phyloP scores from a whole-genome alignment of 1,140 invertebrate genomes.

The Penaeus indicus region DNA sequence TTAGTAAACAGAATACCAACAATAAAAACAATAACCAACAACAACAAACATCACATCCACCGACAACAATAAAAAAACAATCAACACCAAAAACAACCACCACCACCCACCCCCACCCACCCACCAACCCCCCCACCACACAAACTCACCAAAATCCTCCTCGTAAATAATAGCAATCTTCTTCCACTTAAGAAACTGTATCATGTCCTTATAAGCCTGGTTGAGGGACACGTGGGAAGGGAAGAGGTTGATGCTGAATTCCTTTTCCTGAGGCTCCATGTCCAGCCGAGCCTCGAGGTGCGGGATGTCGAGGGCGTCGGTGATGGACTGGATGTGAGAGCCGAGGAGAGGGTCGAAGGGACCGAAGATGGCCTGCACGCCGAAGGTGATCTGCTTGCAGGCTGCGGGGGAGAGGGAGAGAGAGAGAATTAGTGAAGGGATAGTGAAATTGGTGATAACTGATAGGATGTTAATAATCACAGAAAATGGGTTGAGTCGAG shows the following conservation, averaged over 20 bases:
- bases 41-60: too few species aligned
- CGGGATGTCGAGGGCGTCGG: conserved; percentile 88
- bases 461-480: too few species aligned
- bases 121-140: too few species aligned
- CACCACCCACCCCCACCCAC: neutral
- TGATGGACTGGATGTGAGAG: conserved; percentile 89
- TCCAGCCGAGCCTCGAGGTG: conserved; percentile 82
- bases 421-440: too few species aligned
- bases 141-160: conserved; percentile 85
- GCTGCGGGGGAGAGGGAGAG: conserved; percentile 79
- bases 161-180: conserved; percentile 94
- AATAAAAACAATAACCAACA: too few species aligned
- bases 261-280: conserved; percentile 72
- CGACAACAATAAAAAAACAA: neutral
- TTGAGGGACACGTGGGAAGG: conserved; percentile 88
- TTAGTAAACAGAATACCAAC: too few species aligned
- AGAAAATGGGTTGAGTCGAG: too few species aligned
- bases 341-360: conserved; percentile 87
- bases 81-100: neutral
- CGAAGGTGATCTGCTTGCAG: conserved; percentile 86
- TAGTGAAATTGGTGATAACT: too few species aligned
- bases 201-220: conserved; percentile 87
- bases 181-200: conserved; percentile 92
- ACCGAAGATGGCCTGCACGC: conserved; percentile 90
- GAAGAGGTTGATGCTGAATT: conserved; percentile 92